Conservation (phyloP, 2,113 vertebrate genomes). For the Syngnathus floridae region DNA sequence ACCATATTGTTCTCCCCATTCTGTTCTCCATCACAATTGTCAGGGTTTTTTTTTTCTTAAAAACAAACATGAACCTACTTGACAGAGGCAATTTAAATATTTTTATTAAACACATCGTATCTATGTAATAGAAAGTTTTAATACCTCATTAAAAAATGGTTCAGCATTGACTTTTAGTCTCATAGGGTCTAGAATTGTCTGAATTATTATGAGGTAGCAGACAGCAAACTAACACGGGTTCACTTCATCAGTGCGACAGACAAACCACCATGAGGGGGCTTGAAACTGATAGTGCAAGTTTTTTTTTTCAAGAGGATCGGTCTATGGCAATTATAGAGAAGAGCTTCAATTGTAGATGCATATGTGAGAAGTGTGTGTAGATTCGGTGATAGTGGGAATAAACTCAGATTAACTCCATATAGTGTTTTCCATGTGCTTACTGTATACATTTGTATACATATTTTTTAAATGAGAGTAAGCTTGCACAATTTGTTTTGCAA, state of each 20-base stretch:
- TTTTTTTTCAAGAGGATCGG: neutral
- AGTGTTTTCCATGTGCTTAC: slow-evolving; percentile 2
- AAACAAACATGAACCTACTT: neutral
- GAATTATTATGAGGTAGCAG: slow-evolving; percentile 5
- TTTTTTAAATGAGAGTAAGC: neutral
- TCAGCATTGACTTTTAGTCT: neutral
- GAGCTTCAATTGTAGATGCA: neutral
- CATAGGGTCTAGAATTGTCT: neutral
- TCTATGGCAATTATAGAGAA: neutral
- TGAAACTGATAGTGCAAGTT: neutral
- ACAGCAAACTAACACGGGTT: slow-evolving; percentile 1
- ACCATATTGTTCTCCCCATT: neutral
- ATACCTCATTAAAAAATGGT: neutral
- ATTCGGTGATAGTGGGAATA: slow-evolving; percentile 15
- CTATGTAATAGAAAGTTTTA: neutral
- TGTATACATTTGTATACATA: neutral
- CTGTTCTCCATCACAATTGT: neutral
- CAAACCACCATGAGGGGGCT: slow-evolving; percentile 6
- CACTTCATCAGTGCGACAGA: slow-evolving; percentile 13
- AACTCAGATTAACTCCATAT: slow-evolving; percentile 13
- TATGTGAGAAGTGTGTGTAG: neutral
- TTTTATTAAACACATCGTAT: neutral
- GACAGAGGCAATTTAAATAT: neutral
- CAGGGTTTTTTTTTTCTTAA: neutral
- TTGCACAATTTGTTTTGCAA: slow-evolving; percentile 27